Evolutionary conservation across 2,888 invertebrate genomes (phyloP).

Genomic region (Cremastinae sp.): DNA sequence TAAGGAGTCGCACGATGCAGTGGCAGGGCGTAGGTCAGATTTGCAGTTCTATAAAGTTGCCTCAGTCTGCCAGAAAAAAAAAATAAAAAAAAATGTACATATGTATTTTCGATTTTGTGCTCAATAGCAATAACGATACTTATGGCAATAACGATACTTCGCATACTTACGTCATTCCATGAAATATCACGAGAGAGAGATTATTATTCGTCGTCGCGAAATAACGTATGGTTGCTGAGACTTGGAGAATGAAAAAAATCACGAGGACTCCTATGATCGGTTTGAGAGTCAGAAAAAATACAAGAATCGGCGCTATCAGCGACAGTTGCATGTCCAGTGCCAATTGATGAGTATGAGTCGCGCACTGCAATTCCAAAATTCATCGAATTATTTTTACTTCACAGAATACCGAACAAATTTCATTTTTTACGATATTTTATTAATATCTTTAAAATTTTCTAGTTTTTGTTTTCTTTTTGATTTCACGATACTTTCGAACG

Average conservation of each 20-base stretch:
- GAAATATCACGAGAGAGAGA: slow-evolving; percentile 85
- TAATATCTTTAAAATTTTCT: no score
- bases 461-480: no score
- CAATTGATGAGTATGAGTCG: slow-evolving; percentile 88
- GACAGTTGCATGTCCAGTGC: slow-evolving; percentile 89
- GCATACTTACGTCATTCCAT: slow-evolving; percentile 85
- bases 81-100: background rate
- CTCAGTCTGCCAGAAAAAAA: slow-evolving; percentile 81
- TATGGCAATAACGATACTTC: no score
- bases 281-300: slow-evolving; percentile 84
- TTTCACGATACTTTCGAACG: no score
- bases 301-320: slow-evolving; percentile 84
- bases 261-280: slow-evolving; percentile 82
- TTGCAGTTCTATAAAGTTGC: slow-evolving; percentile 86
- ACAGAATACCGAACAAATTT: no score
- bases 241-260: slow-evolving; percentile 82
- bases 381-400: slow-evolving; percentile 15
- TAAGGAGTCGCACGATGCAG: slow-evolving; percentile 86
- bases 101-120: background rate
- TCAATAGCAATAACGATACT: no score
- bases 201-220: slow-evolving; percentile 84
- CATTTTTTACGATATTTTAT: background rate
- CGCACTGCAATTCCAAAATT: slow-evolving; percentile 82
- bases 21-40: slow-evolving; percentile 84
- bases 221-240: slow-evolving; percentile 85